Base-by-base conservation (phyloP, 2,888 invertebrate genomes). In the Acleris holmiana region DNA sequence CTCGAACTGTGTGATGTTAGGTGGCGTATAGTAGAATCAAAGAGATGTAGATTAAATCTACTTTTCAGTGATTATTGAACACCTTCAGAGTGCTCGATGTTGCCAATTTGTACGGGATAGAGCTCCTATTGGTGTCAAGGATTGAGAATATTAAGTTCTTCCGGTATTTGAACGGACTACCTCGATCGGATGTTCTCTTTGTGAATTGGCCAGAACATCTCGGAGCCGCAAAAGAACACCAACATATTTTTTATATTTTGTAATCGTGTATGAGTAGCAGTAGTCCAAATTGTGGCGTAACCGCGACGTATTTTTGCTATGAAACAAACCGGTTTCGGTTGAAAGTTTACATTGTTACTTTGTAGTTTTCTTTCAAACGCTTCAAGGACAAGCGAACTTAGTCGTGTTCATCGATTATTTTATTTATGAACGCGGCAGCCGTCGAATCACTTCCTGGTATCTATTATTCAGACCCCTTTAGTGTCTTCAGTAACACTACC, bases 241-340 rank as follows among this genome's bases (percentile, higher is more conserved):
- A 13, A 35, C 35, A 13, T 35, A 35, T 35, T 25, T 47, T 53
- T 48, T 29, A 61, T 54, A 49, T 50, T 62, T 50, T 56, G 25
- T 51, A 57, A 50, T 41, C 47, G 41, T 53, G 21, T 54, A 48
- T 61, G 47, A 53, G n/a, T 29, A 29, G 15, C 19, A 35, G n/a
- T 50, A 55, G 25, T 25, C 41, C 18, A 57, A 41, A 57, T 50
- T 63, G 44, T 35, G 40, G 2, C 35, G 35, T 54, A 54, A 41
- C 35, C 40, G 29, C 53, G 19, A 58, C n/a, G 40, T 64, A 64
- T 59, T 59, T 58, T 64, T 59, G 64, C 58, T 59, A 64, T 15
- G 7, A 59, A 53, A 23, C 40, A 25, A 29, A 51, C 50, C 35
- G 35, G 46, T 40, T 47, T 57, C 35, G 29, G 44, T 50, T 62